Evolutionary conservation across 2,888 invertebrate genomes (phyloP).

Genomic region (Zaprionus obscuricornis): DNA sequence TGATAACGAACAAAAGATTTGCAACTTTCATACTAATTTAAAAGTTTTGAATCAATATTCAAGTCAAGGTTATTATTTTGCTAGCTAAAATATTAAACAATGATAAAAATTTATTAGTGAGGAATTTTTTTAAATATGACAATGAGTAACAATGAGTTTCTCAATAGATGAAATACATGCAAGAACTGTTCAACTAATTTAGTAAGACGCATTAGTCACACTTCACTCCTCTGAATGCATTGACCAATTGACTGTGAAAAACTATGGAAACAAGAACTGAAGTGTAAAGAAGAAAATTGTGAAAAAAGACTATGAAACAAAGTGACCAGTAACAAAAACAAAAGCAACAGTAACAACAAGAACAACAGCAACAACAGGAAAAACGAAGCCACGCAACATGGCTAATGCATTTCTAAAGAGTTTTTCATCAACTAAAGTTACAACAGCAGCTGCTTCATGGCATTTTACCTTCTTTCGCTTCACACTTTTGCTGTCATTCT

Average conservation of each 20-base stretch:
- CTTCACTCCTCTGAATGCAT: constrained; percentile 33
- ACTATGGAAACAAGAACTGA: constrained; percentile 43
- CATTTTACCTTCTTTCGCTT: constrained; percentile 5
- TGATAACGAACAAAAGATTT: too few species aligned
- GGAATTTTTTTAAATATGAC: too few species aligned
- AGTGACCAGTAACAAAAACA: constrained; percentile 25
- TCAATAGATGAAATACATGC: too few species aligned
- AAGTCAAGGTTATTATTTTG: too few species aligned
- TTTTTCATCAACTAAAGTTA: constrained; percentile 70
- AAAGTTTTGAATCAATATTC: too few species aligned
- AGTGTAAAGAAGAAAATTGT: constrained; percentile 1
- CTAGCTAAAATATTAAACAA: too few species aligned
- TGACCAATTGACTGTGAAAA: constrained; percentile 65
- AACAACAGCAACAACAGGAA: constrained; percentile 13
- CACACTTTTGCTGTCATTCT: constrained; percentile 39
- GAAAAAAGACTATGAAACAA: constrained; percentile 9
- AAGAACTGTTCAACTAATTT: too few species aligned
- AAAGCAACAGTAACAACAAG: too few species aligned
- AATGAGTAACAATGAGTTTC: too few species aligned
- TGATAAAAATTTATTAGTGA: too few species aligned
- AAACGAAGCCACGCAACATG: constrained; percentile 46
- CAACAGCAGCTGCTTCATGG: constrained; percentile 53
- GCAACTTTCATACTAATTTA: too few species aligned
- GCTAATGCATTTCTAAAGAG: constrained; percentile 74
- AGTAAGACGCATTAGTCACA: constrained; percentile 33